Percentiles rank a stretch among this genome's conserved stretches.
phyloP scores from a whole-genome alignment of 1,140 invertebrate genomes.

The Carposina sasakii region DNA sequence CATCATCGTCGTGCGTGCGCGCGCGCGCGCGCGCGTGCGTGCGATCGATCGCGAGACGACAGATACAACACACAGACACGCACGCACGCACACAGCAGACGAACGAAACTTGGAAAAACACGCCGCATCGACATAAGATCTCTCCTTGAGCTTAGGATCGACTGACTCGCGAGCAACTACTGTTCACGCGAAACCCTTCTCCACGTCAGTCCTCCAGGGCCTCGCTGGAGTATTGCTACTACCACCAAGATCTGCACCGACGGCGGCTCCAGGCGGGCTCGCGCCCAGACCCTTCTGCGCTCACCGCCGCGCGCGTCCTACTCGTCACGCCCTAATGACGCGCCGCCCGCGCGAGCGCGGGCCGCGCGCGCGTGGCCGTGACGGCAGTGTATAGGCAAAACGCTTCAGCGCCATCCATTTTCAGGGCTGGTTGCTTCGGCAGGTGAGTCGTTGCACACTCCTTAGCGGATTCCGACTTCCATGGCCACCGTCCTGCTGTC shows the following conservation, averaged over 20 bases:
- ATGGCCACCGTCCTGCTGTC: slow-evolving; percentile 93
- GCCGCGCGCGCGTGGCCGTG: slow-evolving; percentile 52
- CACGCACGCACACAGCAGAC: too few relatives aligned
- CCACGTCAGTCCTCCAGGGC: slow-evolving; percentile 89
- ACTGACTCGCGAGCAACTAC: slow-evolving; percentile 92
- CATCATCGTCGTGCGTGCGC: too few relatives aligned
- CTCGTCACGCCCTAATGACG: slow-evolving; percentile 58
- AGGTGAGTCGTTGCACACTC: slow-evolving; percentile 93
- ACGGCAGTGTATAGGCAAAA: slow-evolving; percentile 78
- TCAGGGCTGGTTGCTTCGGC: slow-evolving; percentile 91
- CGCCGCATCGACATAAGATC: slow-evolving; percentile 70
- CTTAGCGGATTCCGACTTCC: slow-evolving; percentile 92
- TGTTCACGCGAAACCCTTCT: slow-evolving; percentile 94
- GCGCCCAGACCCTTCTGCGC: slow-evolving; percentile 84
- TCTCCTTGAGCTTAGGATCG: slow-evolving; percentile 85
- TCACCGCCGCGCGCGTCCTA: slow-evolving; percentile 85
- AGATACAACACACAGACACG: too few relatives aligned
- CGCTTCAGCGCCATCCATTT: slow-evolving; percentile 92
- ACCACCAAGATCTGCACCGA: slow-evolving; percentile 90
- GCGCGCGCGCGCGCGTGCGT: too few relatives aligned
- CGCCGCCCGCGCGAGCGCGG: too few relatives aligned
- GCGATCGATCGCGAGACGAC: too few relatives aligned
- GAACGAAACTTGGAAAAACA: too few relatives aligned
- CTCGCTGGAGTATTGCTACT: slow-evolving; percentile 91
- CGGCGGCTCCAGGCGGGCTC: slow-evolving; percentile 84